Percentiles rank a stretch among this genome's conserved stretches.
These are phyloP conservation scores for Hypothenemus hampei DNA, from an alignment of 1,140 invertebrate genomes.

Conservation along the genomic window DNA sequence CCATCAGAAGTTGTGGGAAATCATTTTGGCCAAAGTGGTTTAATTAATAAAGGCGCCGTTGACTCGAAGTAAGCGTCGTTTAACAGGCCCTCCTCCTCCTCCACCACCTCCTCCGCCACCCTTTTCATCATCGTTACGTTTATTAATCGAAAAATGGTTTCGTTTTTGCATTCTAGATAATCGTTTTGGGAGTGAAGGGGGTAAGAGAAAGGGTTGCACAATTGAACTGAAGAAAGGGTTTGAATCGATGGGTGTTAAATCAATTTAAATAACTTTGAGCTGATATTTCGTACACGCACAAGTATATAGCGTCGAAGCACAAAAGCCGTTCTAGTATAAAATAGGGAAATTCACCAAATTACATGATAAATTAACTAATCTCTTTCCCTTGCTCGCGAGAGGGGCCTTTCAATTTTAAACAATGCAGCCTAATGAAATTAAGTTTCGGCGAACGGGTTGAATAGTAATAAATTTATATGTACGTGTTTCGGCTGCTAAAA, in stretches of 20 bases:
- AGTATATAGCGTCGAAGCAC: conserved; percentile 34
- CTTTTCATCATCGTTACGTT: too few species aligned
- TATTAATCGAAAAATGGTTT: too few species aligned
- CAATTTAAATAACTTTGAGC: conserved; percentile 32
- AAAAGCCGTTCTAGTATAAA: conserved; percentile 37
- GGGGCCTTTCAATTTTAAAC: conserved; percentile 46
- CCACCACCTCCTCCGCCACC: too few species aligned
- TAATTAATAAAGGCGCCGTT: conserved; percentile 18
- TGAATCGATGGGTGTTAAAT: conserved; percentile 32
- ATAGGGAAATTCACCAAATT: conserved; percentile 41
- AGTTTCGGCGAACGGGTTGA: conserved; percentile 46
- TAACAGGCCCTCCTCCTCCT: too few species aligned
- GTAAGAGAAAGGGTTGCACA: conserved; percentile 16
- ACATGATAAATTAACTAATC: conserved; percentile 47
- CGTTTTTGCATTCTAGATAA: too few species aligned
- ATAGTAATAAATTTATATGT: conserved; percentile 46
- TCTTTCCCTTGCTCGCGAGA: conserved; percentile 37
- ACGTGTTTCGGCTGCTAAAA: conserved; percentile 41
- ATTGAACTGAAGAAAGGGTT: too few species aligned
- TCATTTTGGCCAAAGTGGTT: conserved; percentile 13
- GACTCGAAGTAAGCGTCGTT: neutral
- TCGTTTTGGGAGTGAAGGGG: too few species aligned
- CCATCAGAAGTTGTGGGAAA: conserved; percentile 14
- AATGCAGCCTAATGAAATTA: conserved; percentile 46
- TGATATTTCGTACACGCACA: conserved; percentile 38